phyloP scores from a whole-genome alignment of 2,888 invertebrate species.

The Epicampocera succincta region DNA sequence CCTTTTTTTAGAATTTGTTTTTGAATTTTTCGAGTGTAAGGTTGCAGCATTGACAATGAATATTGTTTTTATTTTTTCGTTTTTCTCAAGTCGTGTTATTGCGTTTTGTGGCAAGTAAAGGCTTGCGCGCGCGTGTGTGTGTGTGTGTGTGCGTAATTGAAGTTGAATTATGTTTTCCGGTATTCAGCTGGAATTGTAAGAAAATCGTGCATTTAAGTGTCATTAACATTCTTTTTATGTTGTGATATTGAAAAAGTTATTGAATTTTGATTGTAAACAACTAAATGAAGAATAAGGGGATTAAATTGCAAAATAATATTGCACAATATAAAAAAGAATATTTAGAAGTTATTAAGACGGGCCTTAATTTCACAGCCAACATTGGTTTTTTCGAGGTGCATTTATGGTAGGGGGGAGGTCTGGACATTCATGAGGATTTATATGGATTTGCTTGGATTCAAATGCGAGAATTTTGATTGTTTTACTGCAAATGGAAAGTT shows the following conservation, averaged over 20 bases:
- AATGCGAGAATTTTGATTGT: too few relatives aligned
- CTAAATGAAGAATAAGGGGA: background rate
- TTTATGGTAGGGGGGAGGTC: too few relatives aligned
- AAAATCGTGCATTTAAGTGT: conserved; percentile 42
- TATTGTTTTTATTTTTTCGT: conserved; percentile 19
- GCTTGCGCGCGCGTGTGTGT: background rate
- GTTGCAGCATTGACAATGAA: conserved; percentile 68
- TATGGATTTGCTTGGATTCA: too few relatives aligned
- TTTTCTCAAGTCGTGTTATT: conserved; percentile 27
- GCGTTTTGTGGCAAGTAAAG: conserved; percentile 47
- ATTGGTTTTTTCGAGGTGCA: too few relatives aligned
- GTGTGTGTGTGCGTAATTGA: background rate
- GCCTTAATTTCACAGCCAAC: too few relatives aligned
- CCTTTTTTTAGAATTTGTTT: conserved; percentile 13
- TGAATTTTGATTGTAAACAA: conserved; percentile 13
- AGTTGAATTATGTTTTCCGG: conserved; percentile 59
- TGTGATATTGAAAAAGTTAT: conserved; percentile 9
- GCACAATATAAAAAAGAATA: background rate
- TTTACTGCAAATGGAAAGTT: too few relatives aligned
- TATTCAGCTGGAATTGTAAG: conserved; percentile 42
- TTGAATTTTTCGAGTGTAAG: conserved; percentile 55
- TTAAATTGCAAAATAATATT: conserved; percentile 16
- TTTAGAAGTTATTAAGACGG: too few relatives aligned
- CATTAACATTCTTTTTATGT: conserved; percentile 5
- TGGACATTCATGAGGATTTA: too few relatives aligned